Base-by-base conservation (phyloP, 2,113 vertebrate genomes). In the Corvus moneduloides region DNA sequence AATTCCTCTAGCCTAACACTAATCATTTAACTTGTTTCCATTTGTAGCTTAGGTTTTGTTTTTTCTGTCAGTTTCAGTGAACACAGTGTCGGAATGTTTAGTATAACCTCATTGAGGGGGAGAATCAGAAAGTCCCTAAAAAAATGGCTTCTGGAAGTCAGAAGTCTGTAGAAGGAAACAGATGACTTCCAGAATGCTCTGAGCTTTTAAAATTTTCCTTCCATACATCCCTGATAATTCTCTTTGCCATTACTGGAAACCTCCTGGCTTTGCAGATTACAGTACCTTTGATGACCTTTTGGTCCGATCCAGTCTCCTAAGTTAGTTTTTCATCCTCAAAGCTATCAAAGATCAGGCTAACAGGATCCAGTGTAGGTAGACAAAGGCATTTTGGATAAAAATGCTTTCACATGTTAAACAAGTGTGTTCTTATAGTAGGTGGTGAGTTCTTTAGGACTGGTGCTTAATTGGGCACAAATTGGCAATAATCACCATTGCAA, bases 181-280 rank as follows among this genome's bases (percentile, higher is more conserved):
- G 12, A 58, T 3, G 7, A 33, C 10, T 72, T 82, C 39, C 21
- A 52, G 8, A 0, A 0, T 27, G 6, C 7, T 89, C 62, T 62
- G 43, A 66, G 35, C n/a, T 68, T 51, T 10, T 68, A 64, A 81
- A n/a, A 32, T 59, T 63, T 94, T 72, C 6, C 26, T 72, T 87
- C 33, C 7, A 2, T 55, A 26, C 3, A 6, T 24, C 10, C 11
- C 30, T 59, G 14, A 16, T 59, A 61, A 61, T 52, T 73, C 8
- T 68, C 15, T 44, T 69, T 77, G 39, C 7, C 15, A 6, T 63
- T 87, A 37, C 35, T 44, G 35, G 19, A 72, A 72, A 30, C 1
- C 4, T 32, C 20, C 23, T 48, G 33, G 5, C 11, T 77, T 68
- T 90, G 30, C 23, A 68, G 30, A 28, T 68, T 51, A 22, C 11